Conservation (phyloP, 2,113 vertebrate genomes). For the Oncorhynchus tshawytscha region DNA sequence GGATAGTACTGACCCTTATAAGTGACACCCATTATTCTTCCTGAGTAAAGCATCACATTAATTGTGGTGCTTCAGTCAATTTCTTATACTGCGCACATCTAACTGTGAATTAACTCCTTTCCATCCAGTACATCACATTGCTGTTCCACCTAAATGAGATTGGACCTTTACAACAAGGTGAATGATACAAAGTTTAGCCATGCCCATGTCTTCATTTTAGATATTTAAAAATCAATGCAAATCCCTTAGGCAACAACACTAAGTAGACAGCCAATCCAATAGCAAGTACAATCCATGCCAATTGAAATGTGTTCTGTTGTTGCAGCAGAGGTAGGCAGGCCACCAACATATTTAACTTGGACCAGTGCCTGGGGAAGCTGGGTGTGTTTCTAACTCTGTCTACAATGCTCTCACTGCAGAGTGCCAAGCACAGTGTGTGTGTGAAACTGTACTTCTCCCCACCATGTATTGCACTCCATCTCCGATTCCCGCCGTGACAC, state of each 20-base stretch:
- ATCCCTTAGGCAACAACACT: slow-evolving; percentile 30
- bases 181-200: not conserved
- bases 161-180: not conserved
- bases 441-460: not conserved
- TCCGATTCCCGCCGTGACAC: slow-evolving; percentile 36
- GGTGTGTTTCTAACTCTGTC: slow-evolving; percentile 52
- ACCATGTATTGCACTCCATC: slow-evolving; percentile 17
- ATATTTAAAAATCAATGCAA: slow-evolving; percentile 33
- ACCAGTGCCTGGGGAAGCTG: slow-evolving; percentile 43
- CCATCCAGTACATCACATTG: not conserved
- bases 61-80: too few species aligned
- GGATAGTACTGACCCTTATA: too few species aligned
- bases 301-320: slow-evolving; percentile 25
- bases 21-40: too few species aligned
- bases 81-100: not conserved
- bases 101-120: not conserved
- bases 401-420: slow-evolving; percentile 29
- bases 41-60: too few species aligned
- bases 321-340: slow-evolving; percentile 46
- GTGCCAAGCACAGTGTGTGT: slow-evolving; percentile 34
- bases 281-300: slow-evolving; percentile 15
- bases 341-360: slow-evolving; percentile 56
- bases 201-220: not conserved
- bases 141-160: not conserved
- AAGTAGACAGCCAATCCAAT: too few species aligned